These are phyloP conservation scores for Tetraneura akinire DNA, from an alignment of 1,140 invertebrate genomes.

Conservation along the genomic window DNA sequence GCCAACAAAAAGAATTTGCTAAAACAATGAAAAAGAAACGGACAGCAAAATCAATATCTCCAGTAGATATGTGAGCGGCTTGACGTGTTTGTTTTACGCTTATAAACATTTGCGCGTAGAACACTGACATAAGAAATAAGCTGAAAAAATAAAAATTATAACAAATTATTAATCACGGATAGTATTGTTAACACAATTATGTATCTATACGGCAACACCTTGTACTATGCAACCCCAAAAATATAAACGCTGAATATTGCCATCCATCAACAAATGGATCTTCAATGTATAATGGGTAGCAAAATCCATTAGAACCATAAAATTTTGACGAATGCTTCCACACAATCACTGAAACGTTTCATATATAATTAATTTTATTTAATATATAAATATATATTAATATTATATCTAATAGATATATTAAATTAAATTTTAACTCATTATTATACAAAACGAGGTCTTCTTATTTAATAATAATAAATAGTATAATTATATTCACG, in stretches of 20 bases:
- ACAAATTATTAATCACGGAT: too few species aligned
- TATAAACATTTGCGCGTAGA: conserved; percentile 69
- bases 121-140: conserved; percentile 60
- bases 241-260: conserved; percentile 75
- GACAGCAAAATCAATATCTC: conserved; percentile 70
- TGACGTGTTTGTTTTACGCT: conserved; percentile 67
- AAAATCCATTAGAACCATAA: conserved; percentile 73
- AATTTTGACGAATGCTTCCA: conserved; percentile 68
- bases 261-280: conserved; percentile 71
- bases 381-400: too few species aligned
- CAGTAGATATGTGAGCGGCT: conserved; percentile 64
- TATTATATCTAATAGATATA: too few species aligned
- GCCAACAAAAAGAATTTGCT: conserved; percentile 75
- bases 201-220: too few species aligned
- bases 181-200: too few species aligned
- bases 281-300: conserved; percentile 74
- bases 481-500: too few species aligned
- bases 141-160: neutral
- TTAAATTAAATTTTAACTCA: too few species aligned
- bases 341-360: conserved; percentile 61
- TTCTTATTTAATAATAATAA: too few species aligned
- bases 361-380: neutral
- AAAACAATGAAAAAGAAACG: conserved; percentile 77
- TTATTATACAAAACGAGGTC: too few species aligned
- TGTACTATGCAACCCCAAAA: conserved; percentile 66